Evolutionary conservation across 2,888 invertebrate genomes (phyloP).

Genomic region (Hipparchia semele): DNA sequence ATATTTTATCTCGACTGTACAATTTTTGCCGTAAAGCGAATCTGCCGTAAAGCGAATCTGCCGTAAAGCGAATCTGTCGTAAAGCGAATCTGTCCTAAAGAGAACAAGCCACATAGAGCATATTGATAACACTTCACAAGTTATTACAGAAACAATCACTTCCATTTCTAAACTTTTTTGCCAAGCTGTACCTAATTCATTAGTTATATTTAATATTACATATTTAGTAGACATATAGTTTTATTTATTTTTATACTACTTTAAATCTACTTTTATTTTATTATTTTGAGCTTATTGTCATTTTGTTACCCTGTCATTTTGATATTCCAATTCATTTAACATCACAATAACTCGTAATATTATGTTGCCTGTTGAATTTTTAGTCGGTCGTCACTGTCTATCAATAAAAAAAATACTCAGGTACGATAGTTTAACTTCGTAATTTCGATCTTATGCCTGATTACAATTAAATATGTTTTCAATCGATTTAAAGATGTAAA

Average conservation of each 20-base stretch:
- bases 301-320: constrained; percentile 65
- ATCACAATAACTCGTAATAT: not conserved
- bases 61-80: no score
- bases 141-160: no score
- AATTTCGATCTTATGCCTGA: not conserved
- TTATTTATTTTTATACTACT: constrained; percentile 13
- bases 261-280: not conserved
- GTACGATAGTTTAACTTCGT: not conserved
- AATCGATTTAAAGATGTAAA: not conserved
- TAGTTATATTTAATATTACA: constrained; percentile 8
- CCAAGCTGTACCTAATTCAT: no score
- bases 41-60: no score
- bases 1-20: no score
- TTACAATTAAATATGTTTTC: no score
- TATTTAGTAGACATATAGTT: constrained; percentile 12
- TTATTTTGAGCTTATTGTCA: constrained; percentile 66
- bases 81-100: no score
- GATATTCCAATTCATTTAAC: constrained; percentile 19
- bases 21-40: no score
- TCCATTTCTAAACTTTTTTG: no score
- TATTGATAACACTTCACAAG: no score
- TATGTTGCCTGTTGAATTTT: not conserved
- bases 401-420: constrained; percentile 1
- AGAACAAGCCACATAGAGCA: no score
- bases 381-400: not conserved